Evolutionary conservation across 1,140 invertebrate species (phyloP).

Genomic region (Drepana arcuata): DNA sequence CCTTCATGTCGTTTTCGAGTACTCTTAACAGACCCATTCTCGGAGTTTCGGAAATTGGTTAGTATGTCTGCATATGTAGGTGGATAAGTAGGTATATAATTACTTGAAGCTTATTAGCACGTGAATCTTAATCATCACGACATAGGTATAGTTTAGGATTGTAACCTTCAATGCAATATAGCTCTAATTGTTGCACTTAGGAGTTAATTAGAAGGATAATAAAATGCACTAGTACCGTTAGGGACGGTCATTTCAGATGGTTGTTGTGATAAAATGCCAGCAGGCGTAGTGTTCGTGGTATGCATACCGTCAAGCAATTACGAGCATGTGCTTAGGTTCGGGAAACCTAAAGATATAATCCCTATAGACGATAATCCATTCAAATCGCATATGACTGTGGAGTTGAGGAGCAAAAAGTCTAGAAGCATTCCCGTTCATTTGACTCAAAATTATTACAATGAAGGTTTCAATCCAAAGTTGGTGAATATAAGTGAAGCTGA

Average conservation of each 20-base stretch:
- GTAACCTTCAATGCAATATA: background rate
- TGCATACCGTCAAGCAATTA: slow-evolving; percentile 53
- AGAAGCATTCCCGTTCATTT: slow-evolving; percentile 50
- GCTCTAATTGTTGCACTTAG: no score
- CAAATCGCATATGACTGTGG: slow-evolving; percentile 37
- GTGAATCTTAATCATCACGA: no score
- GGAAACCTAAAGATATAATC: slow-evolving; percentile 41
- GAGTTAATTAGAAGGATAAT: no score
- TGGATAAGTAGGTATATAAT: no score
- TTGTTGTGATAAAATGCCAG: slow-evolving; percentile 27
- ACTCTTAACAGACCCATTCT: no score
- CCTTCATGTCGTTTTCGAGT: no score
- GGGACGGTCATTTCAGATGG: background rate
- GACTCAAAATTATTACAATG: slow-evolving; percentile 46
- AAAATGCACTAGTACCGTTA: no score
- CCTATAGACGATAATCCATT: slow-evolving; percentile 18
- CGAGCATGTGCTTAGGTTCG: slow-evolving; percentile 50
- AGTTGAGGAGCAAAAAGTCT: slow-evolving; percentile 44
- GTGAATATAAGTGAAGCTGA: slow-evolving; percentile 43
- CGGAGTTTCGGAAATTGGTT: no score
- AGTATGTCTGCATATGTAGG: no score
- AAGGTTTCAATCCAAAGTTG: slow-evolving; percentile 32
- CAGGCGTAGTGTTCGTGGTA: slow-evolving; percentile 50
- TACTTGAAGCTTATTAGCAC: no score
- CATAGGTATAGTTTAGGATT: no score